Conservation (phyloP, 2,113 vertebrate genomes). For the Tetrax tetrax region DNA sequence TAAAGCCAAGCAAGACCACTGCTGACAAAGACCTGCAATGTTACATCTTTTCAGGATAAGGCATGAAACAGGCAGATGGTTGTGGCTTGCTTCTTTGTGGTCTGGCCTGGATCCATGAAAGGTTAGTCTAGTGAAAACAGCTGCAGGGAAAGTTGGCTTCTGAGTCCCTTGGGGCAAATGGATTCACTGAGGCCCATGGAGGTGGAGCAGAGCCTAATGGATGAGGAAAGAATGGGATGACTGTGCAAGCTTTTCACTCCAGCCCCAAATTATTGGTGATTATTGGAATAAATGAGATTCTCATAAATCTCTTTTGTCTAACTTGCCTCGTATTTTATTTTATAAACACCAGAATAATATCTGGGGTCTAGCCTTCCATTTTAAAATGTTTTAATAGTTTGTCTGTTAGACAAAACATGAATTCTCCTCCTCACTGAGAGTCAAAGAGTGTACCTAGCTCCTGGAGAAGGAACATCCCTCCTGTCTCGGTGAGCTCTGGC, state of each 20-base stretch:
- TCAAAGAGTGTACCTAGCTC: not conserved
- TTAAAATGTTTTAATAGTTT: not conserved
- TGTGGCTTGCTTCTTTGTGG: constrained; percentile 1
- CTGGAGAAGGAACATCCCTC: not conserved
- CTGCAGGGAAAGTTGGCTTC: not conserved
- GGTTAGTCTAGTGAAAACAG: not conserved
- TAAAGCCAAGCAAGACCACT: not conserved
- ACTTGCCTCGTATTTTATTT: not conserved
- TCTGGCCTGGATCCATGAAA: constrained; percentile 6
- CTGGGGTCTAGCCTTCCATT: not conserved
- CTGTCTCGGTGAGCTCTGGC: not conserved
- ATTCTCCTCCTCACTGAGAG: not conserved
- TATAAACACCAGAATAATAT: not conserved
- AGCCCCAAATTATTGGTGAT: not conserved
- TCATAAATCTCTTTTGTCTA: not conserved
- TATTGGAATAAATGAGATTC: not conserved
- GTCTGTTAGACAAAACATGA: not conserved
- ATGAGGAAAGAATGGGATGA: not conserved
- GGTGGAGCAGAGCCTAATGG: not conserved
- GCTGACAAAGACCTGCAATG: not conserved
- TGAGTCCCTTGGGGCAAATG: not conserved
- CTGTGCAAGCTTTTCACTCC: not conserved
- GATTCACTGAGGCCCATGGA: not conserved
- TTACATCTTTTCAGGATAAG: not conserved
- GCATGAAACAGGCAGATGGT: not conserved